Base-by-base conservation (phyloP, 2,888 invertebrate species). In the Barypeithes pellucidus region DNA sequence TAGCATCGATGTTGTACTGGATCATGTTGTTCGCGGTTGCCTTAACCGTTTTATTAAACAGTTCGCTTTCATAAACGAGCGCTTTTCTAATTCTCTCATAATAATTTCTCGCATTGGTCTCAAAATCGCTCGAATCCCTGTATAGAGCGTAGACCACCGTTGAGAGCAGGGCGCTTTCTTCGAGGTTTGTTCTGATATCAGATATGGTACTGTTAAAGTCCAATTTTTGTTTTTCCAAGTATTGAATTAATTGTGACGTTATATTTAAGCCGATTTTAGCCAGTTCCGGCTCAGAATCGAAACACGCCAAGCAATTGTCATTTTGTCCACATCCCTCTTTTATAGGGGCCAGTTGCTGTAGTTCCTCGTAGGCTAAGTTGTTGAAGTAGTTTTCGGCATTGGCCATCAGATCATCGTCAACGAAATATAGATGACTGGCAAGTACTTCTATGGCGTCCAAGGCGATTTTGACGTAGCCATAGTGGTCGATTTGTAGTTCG, bases 41-140 rank as follows among this genome's bases (percentile, higher is more conserved):
- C 0, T n/a, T 16, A 8, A 57, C 24, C 0, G 54, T 57, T 33
- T 9, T 33, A 4, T 57, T 4, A 4, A 29, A 16, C 33, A 57
- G 4, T 2, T 57, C 33, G 16, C 7, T 11, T 18, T 57, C 54
- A 12, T 57, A 57, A 2, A 3, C 36, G 2, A 57, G 0, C 4
- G 54, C 54, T 16, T 16, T 33, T 0, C 11, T 14, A 16, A 57
- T 57, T 16, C 16, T 57, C 11, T 57, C 18, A 11, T 57, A 57
- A 5, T 57, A 57, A 57, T 16, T 33, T 18, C 7, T 33, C 1
- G 54, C 54, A 22, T 57, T 16, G 1, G 9, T 33, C 9, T 7
- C 33, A 33, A 57, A 57, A 57, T 33, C 18, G 14, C 16, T 16
- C 0, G 54, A 57, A 57, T 57, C 18, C 14, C 18, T 33, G n/a